These are phyloP conservation scores for Rachycentron canadum DNA, from an alignment of 2,797 vertebrate genomes.

Conservation along the genomic window DNA sequence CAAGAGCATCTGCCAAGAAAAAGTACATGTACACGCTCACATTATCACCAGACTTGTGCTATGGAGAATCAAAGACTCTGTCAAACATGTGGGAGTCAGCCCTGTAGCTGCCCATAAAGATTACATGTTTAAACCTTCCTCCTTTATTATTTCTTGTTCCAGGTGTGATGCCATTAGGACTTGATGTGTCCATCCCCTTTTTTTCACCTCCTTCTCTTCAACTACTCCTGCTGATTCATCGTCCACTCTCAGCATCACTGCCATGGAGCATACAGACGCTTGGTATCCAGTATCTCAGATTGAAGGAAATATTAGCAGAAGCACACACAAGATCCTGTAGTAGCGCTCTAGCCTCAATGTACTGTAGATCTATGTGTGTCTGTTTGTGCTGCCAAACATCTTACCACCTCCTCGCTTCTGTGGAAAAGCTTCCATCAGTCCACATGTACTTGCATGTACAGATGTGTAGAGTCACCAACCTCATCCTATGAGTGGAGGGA, in stretches of 20 bases:
- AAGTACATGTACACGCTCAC: neutral
- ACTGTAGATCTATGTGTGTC: constrained; percentile 52
- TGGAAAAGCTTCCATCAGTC: constrained; percentile 54
- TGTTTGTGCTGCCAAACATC: constrained; percentile 57
- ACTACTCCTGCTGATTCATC: constrained; percentile 53
- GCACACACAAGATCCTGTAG: constrained; percentile 49
- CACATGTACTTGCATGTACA: constrained; percentile 35
- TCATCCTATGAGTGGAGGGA: constrained; percentile 41
- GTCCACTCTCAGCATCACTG: constrained; percentile 58
- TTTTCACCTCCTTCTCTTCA: constrained; percentile 36
- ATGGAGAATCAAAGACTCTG: neutral
- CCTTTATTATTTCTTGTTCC: constrained; percentile 57
- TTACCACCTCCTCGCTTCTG: constrained; percentile 51
- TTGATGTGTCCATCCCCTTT: constrained; percentile 55
- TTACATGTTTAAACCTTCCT: constrained; percentile 20
- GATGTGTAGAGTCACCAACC: constrained; percentile 44
- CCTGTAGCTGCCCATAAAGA: neutral
- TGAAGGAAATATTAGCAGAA: constrained; percentile 54
- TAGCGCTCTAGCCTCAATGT: constrained; percentile 55
- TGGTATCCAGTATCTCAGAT: constrained; percentile 43
- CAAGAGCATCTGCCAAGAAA: neutral
- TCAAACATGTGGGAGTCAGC: neutral
- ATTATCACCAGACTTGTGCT: neutral
- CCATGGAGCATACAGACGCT: constrained; percentile 39
- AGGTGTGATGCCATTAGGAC: constrained; percentile 80